Evolutionary conservation across 2,888 invertebrate genomes (phyloP).

Genomic region (Apeira syringaria): DNA sequence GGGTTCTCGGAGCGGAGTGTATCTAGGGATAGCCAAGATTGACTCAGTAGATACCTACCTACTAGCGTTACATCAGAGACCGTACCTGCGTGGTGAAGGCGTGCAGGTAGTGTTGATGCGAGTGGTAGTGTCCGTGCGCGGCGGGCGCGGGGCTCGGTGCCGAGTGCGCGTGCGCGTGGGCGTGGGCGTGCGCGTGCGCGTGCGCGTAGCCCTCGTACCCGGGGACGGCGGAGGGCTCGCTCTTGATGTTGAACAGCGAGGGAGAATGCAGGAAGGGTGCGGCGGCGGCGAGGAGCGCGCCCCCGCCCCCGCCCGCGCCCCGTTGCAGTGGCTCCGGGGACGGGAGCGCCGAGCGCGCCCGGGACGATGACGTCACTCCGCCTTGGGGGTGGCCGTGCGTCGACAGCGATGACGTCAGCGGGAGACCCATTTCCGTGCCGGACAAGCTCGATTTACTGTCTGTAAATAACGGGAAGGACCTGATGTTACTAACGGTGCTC

Average conservation of each 20-base stretch:
- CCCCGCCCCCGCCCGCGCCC: conserved; percentile 24
- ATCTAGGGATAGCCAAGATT: no score
- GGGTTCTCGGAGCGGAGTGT: no score
- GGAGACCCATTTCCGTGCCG: conserved; percentile 69
- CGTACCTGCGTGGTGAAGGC: no score
- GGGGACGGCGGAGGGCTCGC: conserved; percentile 62
- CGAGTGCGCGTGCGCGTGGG: conserved; percentile 3
- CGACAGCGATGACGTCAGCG: conserved; percentile 53
- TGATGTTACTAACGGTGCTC: no score
- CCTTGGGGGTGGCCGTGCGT: conserved; percentile 80
- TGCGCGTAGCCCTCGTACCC: conserved; percentile 55
- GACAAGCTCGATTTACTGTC: conserved; percentile 73
- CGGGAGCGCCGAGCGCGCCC: conserved; percentile 52
- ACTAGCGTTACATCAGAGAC: no score
- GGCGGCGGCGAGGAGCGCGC: conserved; percentile 22
- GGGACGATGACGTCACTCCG: conserved; percentile 46
- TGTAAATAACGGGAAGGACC: conserved; percentile 11
- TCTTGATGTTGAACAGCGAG: conserved; percentile 75
- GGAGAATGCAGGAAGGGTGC: conserved; percentile 62
- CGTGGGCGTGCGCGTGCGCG: conserved; percentile 2
- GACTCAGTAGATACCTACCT: no score
- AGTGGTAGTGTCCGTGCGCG: conserved; percentile 53
- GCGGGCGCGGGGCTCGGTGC: conserved; percentile 41
- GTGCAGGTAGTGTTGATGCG: conserved; percentile 83
- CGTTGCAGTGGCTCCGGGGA: conserved; percentile 32